A percentile compares a stretch with the other conserved stretches of the same genome.
These are phyloP conservation scores for Eleginops maclovinus DNA, from an alignment of 2,113 vertebrate species.

Conservation along the genomic window DNA sequence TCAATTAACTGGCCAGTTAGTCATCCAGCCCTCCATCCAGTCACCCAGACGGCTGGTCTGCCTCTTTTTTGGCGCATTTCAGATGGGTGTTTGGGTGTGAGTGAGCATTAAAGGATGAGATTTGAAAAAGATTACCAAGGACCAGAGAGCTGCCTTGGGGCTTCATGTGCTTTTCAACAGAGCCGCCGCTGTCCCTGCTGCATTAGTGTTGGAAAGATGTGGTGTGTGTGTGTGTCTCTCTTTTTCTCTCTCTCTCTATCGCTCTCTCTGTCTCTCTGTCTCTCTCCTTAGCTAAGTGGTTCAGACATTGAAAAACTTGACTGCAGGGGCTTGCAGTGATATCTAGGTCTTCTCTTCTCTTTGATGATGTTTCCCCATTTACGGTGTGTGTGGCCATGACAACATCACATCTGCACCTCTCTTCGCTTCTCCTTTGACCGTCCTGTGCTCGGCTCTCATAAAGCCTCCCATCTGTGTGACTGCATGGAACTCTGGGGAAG, in stretches of 20 bases:
- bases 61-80: slow-evolving; percentile 53
- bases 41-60: slow-evolving; percentile 31
- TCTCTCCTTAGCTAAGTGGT: slow-evolving; percentile 59
- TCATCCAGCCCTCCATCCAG: slow-evolving; percentile 35
- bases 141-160: slow-evolving; percentile 62
- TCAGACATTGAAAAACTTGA: slow-evolving; percentile 64
- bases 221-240: slow-evolving; percentile 34
- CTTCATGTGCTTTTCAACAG: slow-evolving; percentile 58
- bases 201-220: slow-evolving; percentile 60
- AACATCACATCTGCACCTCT: slow-evolving; percentile 16
- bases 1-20: slow-evolving; percentile 57
- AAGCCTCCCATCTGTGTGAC: slow-evolving; percentile 18
- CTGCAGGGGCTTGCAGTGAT: slow-evolving; percentile 47
- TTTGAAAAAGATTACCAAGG: slow-evolving; percentile 70
- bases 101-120: slow-evolving; percentile 72
- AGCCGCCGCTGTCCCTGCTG: slow-evolving; percentile 47
- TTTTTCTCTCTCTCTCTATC: slow-evolving; percentile 19
- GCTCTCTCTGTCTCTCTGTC: slow-evolving; percentile 25
- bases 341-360: slow-evolving; percentile 61
- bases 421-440: background rate
- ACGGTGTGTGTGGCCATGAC: slow-evolving; percentile 8
- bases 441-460: slow-evolving; percentile 15
- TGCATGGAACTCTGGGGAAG: slow-evolving; percentile 33
- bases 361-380: slow-evolving; percentile 31
- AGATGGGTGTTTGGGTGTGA: slow-evolving; percentile 72